A percentile compares a stretch with the other conserved stretches of the same genome.
Conservation (phyloP, 2,797 vertebrate species). For the Enteromius mattozi region DNA sequence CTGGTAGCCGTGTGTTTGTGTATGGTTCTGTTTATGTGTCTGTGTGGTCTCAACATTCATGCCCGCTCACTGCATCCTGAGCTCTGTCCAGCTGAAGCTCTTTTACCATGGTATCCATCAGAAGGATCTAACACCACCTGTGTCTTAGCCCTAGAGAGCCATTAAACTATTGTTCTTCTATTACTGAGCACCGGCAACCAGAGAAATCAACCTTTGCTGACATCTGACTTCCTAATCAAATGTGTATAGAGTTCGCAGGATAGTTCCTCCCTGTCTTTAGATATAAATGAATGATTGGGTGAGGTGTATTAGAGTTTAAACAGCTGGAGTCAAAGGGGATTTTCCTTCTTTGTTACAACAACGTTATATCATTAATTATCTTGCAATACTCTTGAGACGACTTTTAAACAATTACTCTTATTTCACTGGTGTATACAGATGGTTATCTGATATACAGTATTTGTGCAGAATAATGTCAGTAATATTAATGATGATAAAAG, state of each 20-base stretch:
- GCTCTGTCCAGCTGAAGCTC: conserved; percentile 23
- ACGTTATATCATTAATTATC: not conserved
- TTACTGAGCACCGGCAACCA: not conserved
- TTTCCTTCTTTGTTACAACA: not conserved
- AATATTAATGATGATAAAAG: not conserved
- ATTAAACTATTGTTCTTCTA: conserved; percentile 51
- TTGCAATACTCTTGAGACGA: conserved; percentile 7
- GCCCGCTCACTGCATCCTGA: conserved; percentile 38
- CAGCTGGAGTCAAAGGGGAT: conserved; percentile 19
- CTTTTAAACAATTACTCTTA: conserved; percentile 13
- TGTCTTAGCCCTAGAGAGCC: conserved; percentile 38
- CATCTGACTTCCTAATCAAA: conserved; percentile 50
- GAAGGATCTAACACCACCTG: conserved; percentile 26
- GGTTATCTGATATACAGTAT: conserved; percentile 4
- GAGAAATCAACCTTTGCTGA: conserved; percentile 40
- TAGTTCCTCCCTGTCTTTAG: conserved; percentile 23
- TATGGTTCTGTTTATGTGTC: conserved; percentile 28
- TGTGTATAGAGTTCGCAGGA: not conserved
- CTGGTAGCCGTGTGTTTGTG: conserved; percentile 9
- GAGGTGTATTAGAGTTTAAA: conserved; percentile 7
- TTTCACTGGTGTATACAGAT: not conserved
- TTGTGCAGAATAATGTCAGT: conserved; percentile 6
- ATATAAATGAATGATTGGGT: conserved; percentile 20
- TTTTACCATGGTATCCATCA: conserved; percentile 39
- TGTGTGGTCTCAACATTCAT: conserved; percentile 41